Evolutionary conservation across 2,113 vertebrate genomes (phyloP), one percentile per base, ranked within the genome.

Genomic region (Siniperca knerii): DNA sequence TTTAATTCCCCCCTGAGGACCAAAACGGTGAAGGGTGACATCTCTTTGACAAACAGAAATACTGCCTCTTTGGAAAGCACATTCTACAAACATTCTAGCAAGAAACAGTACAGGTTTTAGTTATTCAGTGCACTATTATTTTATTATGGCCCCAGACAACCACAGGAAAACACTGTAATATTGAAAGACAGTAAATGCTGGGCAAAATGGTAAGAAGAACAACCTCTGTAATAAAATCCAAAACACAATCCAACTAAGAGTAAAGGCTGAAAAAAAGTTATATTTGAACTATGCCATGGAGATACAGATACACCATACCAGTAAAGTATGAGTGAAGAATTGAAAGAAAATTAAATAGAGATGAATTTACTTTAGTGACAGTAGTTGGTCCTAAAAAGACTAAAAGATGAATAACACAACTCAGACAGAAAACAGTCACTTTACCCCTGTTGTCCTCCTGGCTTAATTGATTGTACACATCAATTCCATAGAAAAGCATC

Each of bases 1-100:
- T 89, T 87, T 81, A 81, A 89, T 81, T 75, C 75, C 60, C 80
- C 87, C 85, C 70, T 6, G 20, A 66, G 91, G 87, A 83, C 66
- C 37, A 29, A 46, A 81, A 16, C 52, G 35, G 35, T 64, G 52
- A 88, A 86, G 37, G 40, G 48, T 48, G 67, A 79, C 75, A 42
- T 52, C 54, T 69, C 35, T 69, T 77, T 65, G 58, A 81, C 21
- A 8, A 15, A 33, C 55, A 33, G 65, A 61, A 82, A 82, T 29
- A 62, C 18, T 37, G 61, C 66, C 40, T 73, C 33, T 48, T 25
- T 58, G 9, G 33, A 64, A 69, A 86, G 33, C 25, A 54, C 52
- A 62, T 46, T 83, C 35, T n/a, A 46, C 52, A 54, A 54, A 40
- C 73, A 11, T 57, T 74, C 33, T 1, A 21, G 21, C 18, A n/a